Base-by-base conservation (phyloP, 2,888 invertebrate genomes). In the Dryadula phaetusa region DNA sequence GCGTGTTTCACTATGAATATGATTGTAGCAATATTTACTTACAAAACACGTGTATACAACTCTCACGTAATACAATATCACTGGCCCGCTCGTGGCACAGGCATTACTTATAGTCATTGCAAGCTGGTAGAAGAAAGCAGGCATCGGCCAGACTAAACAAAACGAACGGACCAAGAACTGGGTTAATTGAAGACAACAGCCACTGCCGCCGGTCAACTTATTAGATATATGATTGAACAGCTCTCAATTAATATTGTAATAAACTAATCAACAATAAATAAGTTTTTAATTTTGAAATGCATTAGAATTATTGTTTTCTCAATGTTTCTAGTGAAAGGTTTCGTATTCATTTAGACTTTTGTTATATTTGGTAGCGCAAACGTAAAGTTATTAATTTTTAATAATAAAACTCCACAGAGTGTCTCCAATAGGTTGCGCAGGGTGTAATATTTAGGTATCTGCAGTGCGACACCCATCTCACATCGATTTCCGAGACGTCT, bases 161-260 rank as follows among this genome's bases (percentile, higher is more conserved):
- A 90, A 88, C 88, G 86, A 83, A 76, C 81, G 77, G 75, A 79
- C 80, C 78, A 83, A 71, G 82, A 91, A 86, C 83, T 90, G 86
- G 91, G 91, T 90, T 90, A 92, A 92, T 90, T 88, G 87, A 88
- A 88, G 88, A 86, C 87, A 85, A 86, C 84, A 84, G 82, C 83
- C 79, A 85, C 80, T 77, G 87, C 85, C 84, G 80, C 77, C 75
- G 83, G 86, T 84, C 73, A 79, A 74, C 80, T 69, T 75, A 56
- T 56, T 56, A 78, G 79, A 83, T 83, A 87, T 86, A 77, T 75
- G 80, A 87, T 87, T 86, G 84, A 77, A 76, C 77, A 76, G 74
- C 77, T 79, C 80, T 79, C 81, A 84, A 85, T 85, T 81, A 84
- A 83, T 82, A 81, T 75, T 76, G 76, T 77, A 85, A 82, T 83